Evolutionary conservation across 2,888 invertebrate genomes (phyloP), one percentile per base, ranked within the genome.

Genomic region (Amblyjoppa proteus): DNA sequence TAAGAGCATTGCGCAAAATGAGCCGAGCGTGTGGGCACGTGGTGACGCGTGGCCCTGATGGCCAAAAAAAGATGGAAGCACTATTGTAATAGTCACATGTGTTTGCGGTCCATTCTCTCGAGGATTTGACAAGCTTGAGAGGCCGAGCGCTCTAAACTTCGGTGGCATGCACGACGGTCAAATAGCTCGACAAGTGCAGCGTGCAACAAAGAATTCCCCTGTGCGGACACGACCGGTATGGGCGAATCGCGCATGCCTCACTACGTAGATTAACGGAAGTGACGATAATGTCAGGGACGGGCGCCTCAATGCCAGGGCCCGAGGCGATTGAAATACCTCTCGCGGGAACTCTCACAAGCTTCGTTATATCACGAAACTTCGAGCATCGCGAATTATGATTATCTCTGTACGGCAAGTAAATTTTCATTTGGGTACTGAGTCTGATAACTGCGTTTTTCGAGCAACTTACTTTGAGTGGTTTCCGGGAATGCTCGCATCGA

Each of bases 1-100:
- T 81, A 81, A 80, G 80, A 51, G 34, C 41, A 69, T 81, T 81
- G 69, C 81, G 74, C 31, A 81, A 81, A 81, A 38, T 16, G 53
- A 25, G 16, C 1, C 28, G 34, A 73, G 20, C 6, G 13, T n/a
- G 73, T 73, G 28, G 25, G 45, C 73, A 80, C 73, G 56, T 31
- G 49, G 56, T 49, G 34, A 56, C 69, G n/a, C 66, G 49, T 56
- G 66, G 49, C 56, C 71, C 71, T 51, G 68, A 53, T 3, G 25
- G 64, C 66, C 80, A 41, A 71, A 66, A 68, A 80, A 80, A 80
- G 45, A 80, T 68, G 41, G 38, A 53, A 68, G 31, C n/a, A 56
- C 68, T 71, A 41, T 53, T 25, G 70, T 28, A 16, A 53, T 16
- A 28, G 58, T 56, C 25, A 28, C 25, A 28, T 28, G 58, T 13